phyloP scores from a whole-genome alignment of 2,888 invertebrate species.

The Hetaerina titia region DNA sequence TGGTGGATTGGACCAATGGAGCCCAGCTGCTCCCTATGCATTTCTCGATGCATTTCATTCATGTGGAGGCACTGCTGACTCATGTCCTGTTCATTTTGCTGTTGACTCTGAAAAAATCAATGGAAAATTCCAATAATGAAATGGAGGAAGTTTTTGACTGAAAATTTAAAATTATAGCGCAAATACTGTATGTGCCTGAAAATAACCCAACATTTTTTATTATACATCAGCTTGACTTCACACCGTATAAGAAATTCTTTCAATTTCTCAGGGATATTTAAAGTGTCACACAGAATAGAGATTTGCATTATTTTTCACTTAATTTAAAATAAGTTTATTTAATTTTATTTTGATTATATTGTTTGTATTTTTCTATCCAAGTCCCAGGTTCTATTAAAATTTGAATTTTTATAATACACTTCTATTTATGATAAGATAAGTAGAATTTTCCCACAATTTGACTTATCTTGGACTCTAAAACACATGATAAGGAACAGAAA shows the following conservation, averaged over 20 bases:
- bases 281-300: too few relatives aligned
- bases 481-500: too few relatives aligned
- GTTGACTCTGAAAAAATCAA: conserved; percentile 43
- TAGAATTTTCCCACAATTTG: too few relatives aligned
- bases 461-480: too few relatives aligned
- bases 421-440: too few relatives aligned
- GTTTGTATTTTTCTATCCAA: too few relatives aligned
- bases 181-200: neutral
- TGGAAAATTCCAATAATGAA: neutral
- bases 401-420: too few relatives aligned
- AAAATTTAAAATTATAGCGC: neutral
- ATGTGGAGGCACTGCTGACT: conserved; percentile 49
- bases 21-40: conserved; percentile 42
- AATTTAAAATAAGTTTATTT: too few relatives aligned
- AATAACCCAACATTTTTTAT: neutral
- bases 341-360: too few relatives aligned
- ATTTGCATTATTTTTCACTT: too few relatives aligned
- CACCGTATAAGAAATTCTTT: neutral
- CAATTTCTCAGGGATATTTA: too few relatives aligned
- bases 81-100: conserved; percentile 40
- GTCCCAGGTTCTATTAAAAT: too few relatives aligned
- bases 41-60: conserved; percentile 37
- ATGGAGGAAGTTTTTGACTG: neutral
- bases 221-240: neutral
- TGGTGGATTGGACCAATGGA: conserved; percentile 57